A percentile compares a stretch with the other conserved stretches of the same genome.
Evolutionary conservation across 2,888 invertebrate genomes (phyloP).

Genomic region (Nomada lathburiana): DNA sequence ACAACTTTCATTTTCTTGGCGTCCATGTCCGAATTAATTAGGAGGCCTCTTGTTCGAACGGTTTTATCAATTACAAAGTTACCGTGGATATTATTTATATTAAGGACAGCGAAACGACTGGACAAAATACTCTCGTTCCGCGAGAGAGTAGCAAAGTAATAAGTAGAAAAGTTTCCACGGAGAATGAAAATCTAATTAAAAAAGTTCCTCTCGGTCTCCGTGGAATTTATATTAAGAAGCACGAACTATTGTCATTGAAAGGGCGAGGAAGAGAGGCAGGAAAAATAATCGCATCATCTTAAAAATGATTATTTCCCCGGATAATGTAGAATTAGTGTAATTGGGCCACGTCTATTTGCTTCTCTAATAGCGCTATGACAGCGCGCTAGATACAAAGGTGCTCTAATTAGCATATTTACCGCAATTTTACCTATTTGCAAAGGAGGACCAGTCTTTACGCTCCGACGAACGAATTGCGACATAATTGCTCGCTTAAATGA

Average conservation of each 20-base stretch:
- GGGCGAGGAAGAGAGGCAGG: not conserved
- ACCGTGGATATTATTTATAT: constrained; percentile 5
- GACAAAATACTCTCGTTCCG: constrained; percentile 1
- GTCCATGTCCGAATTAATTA: constrained; percentile 18
- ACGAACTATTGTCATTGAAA: not conserved
- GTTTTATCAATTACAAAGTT: constrained; percentile 26
- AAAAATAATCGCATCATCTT: not conserved
- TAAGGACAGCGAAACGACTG: not conserved
- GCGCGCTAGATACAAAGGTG: not conserved
- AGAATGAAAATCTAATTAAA: constrained; percentile 36
- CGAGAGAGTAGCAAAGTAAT: constrained; percentile 25
- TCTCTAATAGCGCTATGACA: constrained; percentile 3
- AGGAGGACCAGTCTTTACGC: constrained; percentile 28
- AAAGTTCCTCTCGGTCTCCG: constrained; percentile 25
- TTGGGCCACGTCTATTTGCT: constrained; percentile 23
- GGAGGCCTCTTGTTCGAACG: constrained; percentile 16
- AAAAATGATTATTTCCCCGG: not conserved
- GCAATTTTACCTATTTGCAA: constrained; percentile 28
- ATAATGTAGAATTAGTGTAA: constrained; percentile 9
- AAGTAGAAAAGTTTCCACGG: constrained; percentile 24
- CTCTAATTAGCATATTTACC: constrained; percentile 35
- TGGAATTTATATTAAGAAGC: constrained; percentile 23
- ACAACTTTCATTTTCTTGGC: not conserved
- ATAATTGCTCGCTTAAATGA: constrained; percentile 35
- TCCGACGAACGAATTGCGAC: constrained; percentile 43